These are phyloP conservation scores for Amphiprion percula DNA, from an alignment of 2,113 vertebrate species.

Conservation along the genomic window DNA sequence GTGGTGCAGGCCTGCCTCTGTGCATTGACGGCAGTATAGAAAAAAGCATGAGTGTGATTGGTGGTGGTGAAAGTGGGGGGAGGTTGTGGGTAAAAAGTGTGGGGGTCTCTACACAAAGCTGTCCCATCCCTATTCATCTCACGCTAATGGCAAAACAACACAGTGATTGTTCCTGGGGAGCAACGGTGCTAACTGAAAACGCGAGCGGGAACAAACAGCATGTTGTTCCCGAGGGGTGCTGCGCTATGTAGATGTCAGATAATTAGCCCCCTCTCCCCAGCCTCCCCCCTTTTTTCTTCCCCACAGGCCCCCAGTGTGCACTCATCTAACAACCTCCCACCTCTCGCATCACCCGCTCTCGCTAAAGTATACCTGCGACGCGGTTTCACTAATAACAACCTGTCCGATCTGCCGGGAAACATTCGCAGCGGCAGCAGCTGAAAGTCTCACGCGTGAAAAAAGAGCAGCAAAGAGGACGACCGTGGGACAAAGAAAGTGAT, in stretches of 20 bases:
- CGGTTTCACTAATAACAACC: slow-evolving; percentile 35
- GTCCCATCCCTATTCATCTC: slow-evolving; percentile 85
- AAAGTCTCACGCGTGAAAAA: background rate
- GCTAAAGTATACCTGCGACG: slow-evolving; percentile 77
- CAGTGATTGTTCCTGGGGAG: slow-evolving; percentile 83
- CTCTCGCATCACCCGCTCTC: slow-evolving; percentile 16
- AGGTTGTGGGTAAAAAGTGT: slow-evolving; percentile 53
- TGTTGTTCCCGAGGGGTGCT: slow-evolving; percentile 82
- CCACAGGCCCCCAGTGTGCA: slow-evolving; percentile 60
- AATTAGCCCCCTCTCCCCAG: slow-evolving; percentile 78
- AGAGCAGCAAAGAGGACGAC: background rate
- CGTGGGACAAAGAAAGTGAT: background rate
- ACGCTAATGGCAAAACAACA: slow-evolving; percentile 85
- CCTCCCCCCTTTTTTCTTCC: slow-evolving; percentile 24
- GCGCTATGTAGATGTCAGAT: slow-evolving; percentile 82
- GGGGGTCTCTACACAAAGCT: slow-evolving; percentile 76
- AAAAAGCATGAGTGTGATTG: slow-evolving; percentile 37
- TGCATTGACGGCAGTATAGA: slow-evolving; percentile 53
- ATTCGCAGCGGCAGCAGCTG: background rate
- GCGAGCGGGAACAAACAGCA: slow-evolving; percentile 80
- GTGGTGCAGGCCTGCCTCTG: slow-evolving; percentile 40
- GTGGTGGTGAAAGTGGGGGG: slow-evolving; percentile 35
- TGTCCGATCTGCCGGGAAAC: slow-evolving; percentile 26
- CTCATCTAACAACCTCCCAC: slow-evolving; percentile 57
- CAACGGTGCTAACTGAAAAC: slow-evolving; percentile 82